Base-by-base conservation (phyloP, 2,888 invertebrate genomes). In the Pomacea canaliculata region DNA sequence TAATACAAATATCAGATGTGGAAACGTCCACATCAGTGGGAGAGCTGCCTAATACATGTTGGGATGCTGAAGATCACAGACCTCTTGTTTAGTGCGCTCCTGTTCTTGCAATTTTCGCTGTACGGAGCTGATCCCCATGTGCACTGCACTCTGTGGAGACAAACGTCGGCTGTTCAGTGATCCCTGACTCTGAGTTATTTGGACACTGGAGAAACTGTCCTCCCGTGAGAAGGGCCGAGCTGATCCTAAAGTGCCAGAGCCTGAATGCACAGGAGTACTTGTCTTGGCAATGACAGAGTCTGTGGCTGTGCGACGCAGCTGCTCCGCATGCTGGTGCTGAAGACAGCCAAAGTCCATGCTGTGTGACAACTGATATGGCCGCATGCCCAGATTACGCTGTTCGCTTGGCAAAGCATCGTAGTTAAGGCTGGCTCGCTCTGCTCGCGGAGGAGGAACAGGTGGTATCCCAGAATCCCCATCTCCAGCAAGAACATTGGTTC, bases 51-150 rank as follows among this genome's bases (percentile, higher is more conserved):
- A 37, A 37, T 37, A 37, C 37, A 37, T 37, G 37, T 37, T 37
- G 37, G 1, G 37, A 37, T 37, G 37, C 37, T 37, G 37, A 10
- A 56, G 51, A 10, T 2, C 51, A 56, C 51, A 56, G 9, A 89
- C 89, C 84, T 88, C 88, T 70, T 84, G 84, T 77, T 87, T 89
- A 4, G 86, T 86, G 71, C 86, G 85, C 66, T 88, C 89, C 66
- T 87, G 86, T 73, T 88, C 89, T 56, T 87, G 85, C 49, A 88
- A 82, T 76, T 87, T 83, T n/a, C 87, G 80, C 76, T 87, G 87
- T 9, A 89, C 87, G 12, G 87, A 87, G 62, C 88, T 81, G 63
- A 89, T 87, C 19, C 88, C 88, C 88, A 89, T 88, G 71, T 87
- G 86, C 18, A 89, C 88, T 18, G 86, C 83, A 70, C 84, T 85